Percentiles rank a stretch among this genome's conserved stretches.
These are phyloP conservation scores for Drymonia ruficornis DNA, from an alignment of 2,888 invertebrate species.

Conservation along the genomic window DNA sequence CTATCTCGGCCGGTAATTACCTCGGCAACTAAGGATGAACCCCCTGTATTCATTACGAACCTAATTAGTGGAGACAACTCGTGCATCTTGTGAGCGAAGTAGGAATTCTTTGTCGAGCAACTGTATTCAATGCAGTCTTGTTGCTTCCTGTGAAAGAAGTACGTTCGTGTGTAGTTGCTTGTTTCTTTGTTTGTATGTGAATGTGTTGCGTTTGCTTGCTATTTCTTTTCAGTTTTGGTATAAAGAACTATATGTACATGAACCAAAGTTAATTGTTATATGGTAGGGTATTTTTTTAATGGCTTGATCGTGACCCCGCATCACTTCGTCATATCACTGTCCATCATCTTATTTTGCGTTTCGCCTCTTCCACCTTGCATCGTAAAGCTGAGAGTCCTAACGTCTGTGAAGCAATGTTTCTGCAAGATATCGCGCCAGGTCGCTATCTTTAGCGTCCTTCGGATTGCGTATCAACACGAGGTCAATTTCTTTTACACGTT, in stretches of 20 bases:
- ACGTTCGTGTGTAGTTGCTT: constrained; percentile 25
- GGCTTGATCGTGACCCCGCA: no score
- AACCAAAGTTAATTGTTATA: no score
- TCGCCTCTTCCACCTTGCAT: no score
- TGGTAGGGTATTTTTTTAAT: no score
- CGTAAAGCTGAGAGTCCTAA: no score
- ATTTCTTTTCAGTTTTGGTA: background rate
- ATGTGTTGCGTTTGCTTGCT: background rate
- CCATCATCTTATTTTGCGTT: no score
- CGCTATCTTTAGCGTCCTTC: no score
- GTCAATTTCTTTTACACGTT: no score
- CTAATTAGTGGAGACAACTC: constrained; percentile 74
- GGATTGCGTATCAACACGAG: no score
- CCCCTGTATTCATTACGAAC: constrained; percentile 75
- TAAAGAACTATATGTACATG: background rate
- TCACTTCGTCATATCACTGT: no score
- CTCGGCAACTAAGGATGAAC: constrained; percentile 74
- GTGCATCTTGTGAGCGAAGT: constrained; percentile 49
- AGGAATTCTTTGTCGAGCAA: constrained; percentile 56
- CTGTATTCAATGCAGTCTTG: constrained; percentile 35
- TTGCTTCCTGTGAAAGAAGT: constrained; percentile 30
- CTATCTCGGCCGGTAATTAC: constrained; percentile 78
- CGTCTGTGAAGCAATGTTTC: no score
- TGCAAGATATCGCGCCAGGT: no score
- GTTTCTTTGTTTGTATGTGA: constrained; percentile 15